Percentiles rank a stretch among this genome's conserved stretches.
These are phyloP conservation scores for Kryptopterus vitreolus DNA, from an alignment of 2,797 vertebrate species.

Conservation along the genomic window DNA sequence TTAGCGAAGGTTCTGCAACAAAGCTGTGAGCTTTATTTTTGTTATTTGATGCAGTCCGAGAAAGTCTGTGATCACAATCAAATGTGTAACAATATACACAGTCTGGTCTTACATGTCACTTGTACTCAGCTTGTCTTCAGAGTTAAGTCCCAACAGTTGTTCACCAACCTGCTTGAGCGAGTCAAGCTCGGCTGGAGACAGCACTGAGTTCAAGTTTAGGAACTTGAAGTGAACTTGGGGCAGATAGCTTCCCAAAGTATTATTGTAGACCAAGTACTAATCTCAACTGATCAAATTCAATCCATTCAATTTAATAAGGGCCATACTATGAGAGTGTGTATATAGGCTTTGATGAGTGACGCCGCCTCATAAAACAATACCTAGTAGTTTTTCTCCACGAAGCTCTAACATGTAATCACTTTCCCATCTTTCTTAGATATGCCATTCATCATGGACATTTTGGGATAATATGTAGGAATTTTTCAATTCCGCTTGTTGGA, in stretches of 20 bases:
- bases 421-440: too few relatives aligned
- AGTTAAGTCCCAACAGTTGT: constrained; percentile 71
- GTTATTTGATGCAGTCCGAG: neutral
- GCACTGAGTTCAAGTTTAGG: constrained; percentile 69
- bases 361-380: too few relatives aligned
- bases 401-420: too few relatives aligned
- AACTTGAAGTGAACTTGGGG: neutral
- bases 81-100: neutral
- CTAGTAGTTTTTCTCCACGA: too few relatives aligned
- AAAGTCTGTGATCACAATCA: too few relatives aligned
- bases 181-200: constrained; percentile 79
- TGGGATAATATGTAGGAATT: too few relatives aligned
- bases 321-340: too few relatives aligned
- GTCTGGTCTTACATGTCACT: constrained; percentile 72
- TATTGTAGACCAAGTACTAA: neutral
- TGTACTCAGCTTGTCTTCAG: constrained; percentile 78
- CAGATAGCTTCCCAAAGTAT: neutral
- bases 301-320: too few relatives aligned
- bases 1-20: neutral
- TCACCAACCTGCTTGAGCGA: constrained; percentile 75
- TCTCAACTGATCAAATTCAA: too few relatives aligned
- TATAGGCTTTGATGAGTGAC: too few relatives aligned
- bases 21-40: neutral
- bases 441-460: too few relatives aligned
- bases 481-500: too few relatives aligned